These are phyloP conservation scores for Macaca nemestrina DNA, from an alignment of 2,113 vertebrate species.

Conservation along the genomic window DNA sequence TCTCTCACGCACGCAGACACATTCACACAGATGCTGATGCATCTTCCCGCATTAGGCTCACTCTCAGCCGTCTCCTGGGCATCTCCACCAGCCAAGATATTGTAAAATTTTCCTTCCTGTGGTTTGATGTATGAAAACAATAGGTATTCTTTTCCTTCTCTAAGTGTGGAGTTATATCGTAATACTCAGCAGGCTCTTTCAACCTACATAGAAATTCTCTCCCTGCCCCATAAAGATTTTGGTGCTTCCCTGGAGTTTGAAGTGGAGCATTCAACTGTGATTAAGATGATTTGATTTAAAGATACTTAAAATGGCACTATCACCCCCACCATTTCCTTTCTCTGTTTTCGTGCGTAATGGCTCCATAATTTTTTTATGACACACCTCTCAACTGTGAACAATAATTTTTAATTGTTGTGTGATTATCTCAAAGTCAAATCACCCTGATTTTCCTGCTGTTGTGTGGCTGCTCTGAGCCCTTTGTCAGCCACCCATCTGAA, in stretches of 20 bases:
- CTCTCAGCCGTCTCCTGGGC: not conserved
- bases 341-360: not conserved
- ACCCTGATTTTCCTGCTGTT: not conserved
- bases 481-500: not conserved
- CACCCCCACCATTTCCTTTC: not conserved
- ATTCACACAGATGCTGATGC: not conserved
- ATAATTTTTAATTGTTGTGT: not conserved
- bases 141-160: conserved; percentile 55
- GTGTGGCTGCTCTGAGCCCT: not conserved
- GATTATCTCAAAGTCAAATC: not conserved
- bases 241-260: not conserved
- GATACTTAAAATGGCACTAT: not conserved
- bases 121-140: conserved; percentile 49
- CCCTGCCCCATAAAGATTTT: not conserved
- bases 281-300: not conserved
- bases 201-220: not conserved
- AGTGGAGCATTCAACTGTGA: not conserved
- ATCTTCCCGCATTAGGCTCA: not conserved
- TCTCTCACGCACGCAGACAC: not conserved
- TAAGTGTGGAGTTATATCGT: not conserved
- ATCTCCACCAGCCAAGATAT: not conserved
- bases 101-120: conserved; percentile 37
- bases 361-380: not conserved
- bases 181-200: conserved; percentile 41
- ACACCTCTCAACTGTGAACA: not conserved